Percentiles rank a stretch among this genome's conserved stretches.
These are phyloP conservation scores for Archivesica marissinica DNA, from an alignment of 1,140 invertebrate species.

Conservation along the genomic window DNA sequence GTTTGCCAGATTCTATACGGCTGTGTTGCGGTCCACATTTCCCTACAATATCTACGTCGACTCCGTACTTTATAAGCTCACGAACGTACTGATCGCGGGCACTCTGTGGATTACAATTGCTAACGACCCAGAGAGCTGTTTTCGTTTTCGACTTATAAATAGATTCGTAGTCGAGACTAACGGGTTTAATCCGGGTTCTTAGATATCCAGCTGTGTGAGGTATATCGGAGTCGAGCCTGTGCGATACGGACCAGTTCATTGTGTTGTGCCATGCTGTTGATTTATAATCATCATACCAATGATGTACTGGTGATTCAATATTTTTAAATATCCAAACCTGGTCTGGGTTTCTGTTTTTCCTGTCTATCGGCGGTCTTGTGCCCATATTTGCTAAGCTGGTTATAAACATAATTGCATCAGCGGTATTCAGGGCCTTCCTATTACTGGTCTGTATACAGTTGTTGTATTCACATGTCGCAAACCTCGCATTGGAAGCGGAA, in stretches of 20 bases:
- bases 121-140: constrained; percentile 11
- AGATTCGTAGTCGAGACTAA: not conserved
- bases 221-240: constrained; percentile 34
- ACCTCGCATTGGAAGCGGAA: not conserved
- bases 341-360: not conserved
- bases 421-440: not conserved
- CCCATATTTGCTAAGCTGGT: not conserved
- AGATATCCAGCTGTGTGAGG: not conserved
- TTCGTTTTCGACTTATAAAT: constrained; percentile 1
- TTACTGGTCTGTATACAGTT: constrained; percentile 19
- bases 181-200: not conserved
- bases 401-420: not conserved
- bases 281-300: not conserved
- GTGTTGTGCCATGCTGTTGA: not conserved
- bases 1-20: not conserved
- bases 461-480: not conserved
- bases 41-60: constrained; percentile 14
- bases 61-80: not conserved
- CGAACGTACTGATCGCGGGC: not conserved
- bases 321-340: constrained; percentile 24
- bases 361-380: not conserved
- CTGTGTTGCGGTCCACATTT: not conserved
- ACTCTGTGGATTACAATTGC: not conserved
- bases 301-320: not conserved
- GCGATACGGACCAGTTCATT: constrained; percentile 32